These are phyloP conservation scores for Diprion similis DNA, from an alignment of 1,140 invertebrate species.

Conservation along the genomic window DNA sequence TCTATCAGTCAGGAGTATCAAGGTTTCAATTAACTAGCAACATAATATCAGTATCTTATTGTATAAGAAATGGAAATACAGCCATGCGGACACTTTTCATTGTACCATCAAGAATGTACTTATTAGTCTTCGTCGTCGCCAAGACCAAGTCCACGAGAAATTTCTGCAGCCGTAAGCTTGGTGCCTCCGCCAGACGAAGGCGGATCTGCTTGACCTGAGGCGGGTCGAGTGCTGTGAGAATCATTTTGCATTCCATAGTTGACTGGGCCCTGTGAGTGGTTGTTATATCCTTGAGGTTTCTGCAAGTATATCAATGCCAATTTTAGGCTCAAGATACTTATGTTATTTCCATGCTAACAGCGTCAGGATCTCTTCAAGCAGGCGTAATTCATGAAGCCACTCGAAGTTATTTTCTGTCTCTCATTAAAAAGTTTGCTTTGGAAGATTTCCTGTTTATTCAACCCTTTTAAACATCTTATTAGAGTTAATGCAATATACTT, in stretches of 20 bases:
- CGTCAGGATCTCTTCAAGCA: too few relatives aligned
- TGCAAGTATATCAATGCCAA: constrained; percentile 3
- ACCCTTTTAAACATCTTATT: too few relatives aligned
- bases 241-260: constrained; percentile 23
- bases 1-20: too few relatives aligned
- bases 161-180: constrained; percentile 53
- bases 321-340: too few relatives aligned
- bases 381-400: too few relatives aligned
- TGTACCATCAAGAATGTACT: neutral
- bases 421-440: neutral
- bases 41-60: too few relatives aligned
- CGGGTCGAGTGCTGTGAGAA: constrained; percentile 27
- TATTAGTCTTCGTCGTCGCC: constrained; percentile 45
- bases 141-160: constrained; percentile 56
- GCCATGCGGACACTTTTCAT: neutral
- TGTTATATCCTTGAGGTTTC: constrained; percentile 34
- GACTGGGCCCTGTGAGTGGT: constrained; percentile 23
- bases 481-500: too few relatives aligned
- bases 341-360: too few relatives aligned
- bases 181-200: constrained; percentile 37
- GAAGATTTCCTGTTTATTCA: neutral
- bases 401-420: too few relatives aligned
- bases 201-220: constrained; percentile 27
- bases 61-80: too few relatives aligned
- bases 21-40: too few relatives aligned